Evolutionary conservation across 2,797 vertebrate species (phyloP).

Genomic region (Vespertilio murinus): DNA sequence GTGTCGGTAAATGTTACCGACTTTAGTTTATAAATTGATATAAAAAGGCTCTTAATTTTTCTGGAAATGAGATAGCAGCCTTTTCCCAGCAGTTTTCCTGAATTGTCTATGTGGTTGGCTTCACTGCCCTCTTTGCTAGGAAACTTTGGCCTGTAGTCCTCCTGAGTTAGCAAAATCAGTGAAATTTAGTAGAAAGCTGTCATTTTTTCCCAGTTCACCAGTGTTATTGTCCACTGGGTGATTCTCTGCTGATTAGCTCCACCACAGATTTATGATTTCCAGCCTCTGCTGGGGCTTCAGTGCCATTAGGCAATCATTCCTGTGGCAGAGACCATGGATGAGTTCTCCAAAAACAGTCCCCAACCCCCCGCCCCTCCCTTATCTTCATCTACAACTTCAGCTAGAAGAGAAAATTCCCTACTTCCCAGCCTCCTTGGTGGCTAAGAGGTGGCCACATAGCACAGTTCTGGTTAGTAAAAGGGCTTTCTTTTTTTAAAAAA

Average conservation of each 20-base stretch:
- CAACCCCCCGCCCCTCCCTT: not conserved
- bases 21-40: too few relatives aligned
- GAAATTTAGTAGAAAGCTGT: constrained; percentile 52
- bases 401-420: not conserved
- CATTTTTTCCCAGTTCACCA: constrained; percentile 47
- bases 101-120: constrained; percentile 28
- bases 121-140: constrained; percentile 25
- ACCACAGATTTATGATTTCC: constrained; percentile 20
- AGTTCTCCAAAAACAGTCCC: not conserved
- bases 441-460: not conserved
- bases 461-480: not conserved
- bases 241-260: not conserved
- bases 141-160: not conserved
- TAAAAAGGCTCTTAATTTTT: constrained; percentile 25
- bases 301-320: not conserved
- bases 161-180: constrained; percentile 20
- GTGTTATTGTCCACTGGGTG: constrained; percentile 11
- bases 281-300: not conserved
- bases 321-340: not conserved
- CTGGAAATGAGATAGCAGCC: not conserved
- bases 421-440: not conserved
- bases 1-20: too few relatives aligned
- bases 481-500: not conserved
- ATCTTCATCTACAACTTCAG: not conserved
- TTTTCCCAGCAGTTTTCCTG: constrained; percentile 32